phyloP scores from a whole-genome alignment of 2,113 vertebrate species.

The Heterochromis multidens region DNA sequence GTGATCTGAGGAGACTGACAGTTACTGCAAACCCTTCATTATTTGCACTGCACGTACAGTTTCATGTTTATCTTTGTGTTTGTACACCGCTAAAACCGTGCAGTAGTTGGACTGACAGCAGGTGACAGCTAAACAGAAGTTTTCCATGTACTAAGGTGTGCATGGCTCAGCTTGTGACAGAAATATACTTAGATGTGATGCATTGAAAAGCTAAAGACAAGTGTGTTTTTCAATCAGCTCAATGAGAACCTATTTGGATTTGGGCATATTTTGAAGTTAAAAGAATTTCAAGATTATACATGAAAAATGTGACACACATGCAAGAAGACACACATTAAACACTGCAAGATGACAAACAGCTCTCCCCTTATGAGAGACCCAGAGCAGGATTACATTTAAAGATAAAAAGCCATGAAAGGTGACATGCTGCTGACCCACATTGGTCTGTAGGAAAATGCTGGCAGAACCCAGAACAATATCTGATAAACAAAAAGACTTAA shows the following conservation, averaged over 20 bases:
- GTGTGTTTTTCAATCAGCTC: background rate
- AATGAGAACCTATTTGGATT: background rate
- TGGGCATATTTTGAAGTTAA: background rate
- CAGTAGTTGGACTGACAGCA: slow-evolving; percentile 25
- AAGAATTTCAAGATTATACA: background rate
- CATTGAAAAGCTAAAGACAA: background rate
- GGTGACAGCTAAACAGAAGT: slow-evolving; percentile 20
- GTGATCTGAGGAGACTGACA: slow-evolving; percentile 45
- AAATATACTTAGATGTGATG: background rate
- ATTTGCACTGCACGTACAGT: slow-evolving; percentile 7
- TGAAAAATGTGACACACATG: background rate
- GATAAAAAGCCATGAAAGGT: background rate
- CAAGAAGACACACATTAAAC: background rate
- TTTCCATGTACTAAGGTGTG: background rate
- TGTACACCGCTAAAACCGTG: background rate
- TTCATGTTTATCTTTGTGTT: slow-evolving; percentile 40
- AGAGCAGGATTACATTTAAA: background rate
- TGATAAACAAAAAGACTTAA: background rate
- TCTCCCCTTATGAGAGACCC: background rate
- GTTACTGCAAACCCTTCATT: slow-evolving; percentile 43
- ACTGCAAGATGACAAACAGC: background rate
- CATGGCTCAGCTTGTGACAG: slow-evolving; percentile 6
- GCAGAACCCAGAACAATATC: background rate
- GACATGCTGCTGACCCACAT: background rate
- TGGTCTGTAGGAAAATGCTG: background rate